Evolutionary conservation across 2,797 vertebrate species (phyloP).

Genomic region (Rhinella marina): DNA sequence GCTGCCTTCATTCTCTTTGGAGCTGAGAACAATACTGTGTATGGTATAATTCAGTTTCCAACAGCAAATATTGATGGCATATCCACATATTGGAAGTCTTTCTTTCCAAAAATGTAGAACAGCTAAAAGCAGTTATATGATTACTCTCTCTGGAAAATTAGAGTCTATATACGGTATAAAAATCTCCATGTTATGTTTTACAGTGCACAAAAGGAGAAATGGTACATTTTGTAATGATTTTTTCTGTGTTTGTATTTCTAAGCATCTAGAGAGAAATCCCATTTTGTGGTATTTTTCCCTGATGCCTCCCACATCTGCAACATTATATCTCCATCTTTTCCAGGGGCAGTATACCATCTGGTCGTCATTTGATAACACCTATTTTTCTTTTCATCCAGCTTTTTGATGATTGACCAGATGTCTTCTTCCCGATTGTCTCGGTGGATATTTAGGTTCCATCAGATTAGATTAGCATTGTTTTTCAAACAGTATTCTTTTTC

Average conservation of each 20-base stretch:
- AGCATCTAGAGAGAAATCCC: background rate
- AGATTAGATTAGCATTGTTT: conserved; percentile 9
- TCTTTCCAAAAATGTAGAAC: no score
- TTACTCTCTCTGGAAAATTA: no score
- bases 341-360: conserved; percentile 35
- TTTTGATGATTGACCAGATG: conserved; percentile 44
- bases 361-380: conserved; percentile 1
- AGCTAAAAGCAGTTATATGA: no score
- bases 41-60: no score
- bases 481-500: background rate
- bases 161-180: no score
- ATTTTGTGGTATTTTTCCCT: background rate
- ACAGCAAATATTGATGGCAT: no score
- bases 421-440: background rate
- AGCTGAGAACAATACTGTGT: no score
- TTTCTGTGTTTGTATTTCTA: background rate
- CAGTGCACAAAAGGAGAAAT: background rate
- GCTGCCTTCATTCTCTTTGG: no score
- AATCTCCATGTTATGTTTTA: background rate
- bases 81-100: no score
- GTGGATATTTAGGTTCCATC: conserved; percentile 11
- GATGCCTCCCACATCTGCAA: background rate
- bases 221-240: background rate
- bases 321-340: background rate
- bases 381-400: conserved; percentile 1